Evolutionary conservation across 2,113 vertebrate species (phyloP).

Genomic region (Paedocypris sp.): DNA sequence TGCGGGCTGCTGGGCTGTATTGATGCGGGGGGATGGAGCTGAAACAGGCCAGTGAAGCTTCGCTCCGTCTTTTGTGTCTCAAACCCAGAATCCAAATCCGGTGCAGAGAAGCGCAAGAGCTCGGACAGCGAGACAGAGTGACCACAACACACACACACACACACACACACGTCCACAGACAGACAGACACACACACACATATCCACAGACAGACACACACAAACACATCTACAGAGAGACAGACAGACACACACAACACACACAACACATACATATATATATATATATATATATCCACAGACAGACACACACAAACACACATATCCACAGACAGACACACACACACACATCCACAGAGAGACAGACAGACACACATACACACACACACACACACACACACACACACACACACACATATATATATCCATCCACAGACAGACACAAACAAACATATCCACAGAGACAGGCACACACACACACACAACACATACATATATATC

Average conservation of each 20-base stretch:
- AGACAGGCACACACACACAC: neutral
- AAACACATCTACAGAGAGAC: constrained; percentile 1
- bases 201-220: neutral
- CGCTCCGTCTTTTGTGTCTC: constrained; percentile 28
- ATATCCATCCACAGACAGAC: neutral
- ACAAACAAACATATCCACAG: neutral
- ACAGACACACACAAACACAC: neutral
- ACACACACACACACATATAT: neutral
- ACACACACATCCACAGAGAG: constrained; percentile 3
- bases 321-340: neutral
- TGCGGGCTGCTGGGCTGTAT: constrained; percentile 45
- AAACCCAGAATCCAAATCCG: too few species aligned
- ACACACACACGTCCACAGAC: neutral
- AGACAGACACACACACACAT: neutral
- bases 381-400: neutral
- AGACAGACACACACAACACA: neutral
- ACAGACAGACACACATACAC: neutral
- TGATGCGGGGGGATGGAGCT: constrained; percentile 36
- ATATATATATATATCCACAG: neutral
- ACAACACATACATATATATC: neutral
- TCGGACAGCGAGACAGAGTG: constrained; percentile 1
- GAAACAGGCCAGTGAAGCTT: constrained; percentile 29
- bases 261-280: too few species aligned
- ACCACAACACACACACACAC: neutral
- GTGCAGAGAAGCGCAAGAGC: neutral